Evolutionary conservation across 2,113 vertebrate genomes (phyloP).

Genomic region (Rhizomys pruinosus): DNA sequence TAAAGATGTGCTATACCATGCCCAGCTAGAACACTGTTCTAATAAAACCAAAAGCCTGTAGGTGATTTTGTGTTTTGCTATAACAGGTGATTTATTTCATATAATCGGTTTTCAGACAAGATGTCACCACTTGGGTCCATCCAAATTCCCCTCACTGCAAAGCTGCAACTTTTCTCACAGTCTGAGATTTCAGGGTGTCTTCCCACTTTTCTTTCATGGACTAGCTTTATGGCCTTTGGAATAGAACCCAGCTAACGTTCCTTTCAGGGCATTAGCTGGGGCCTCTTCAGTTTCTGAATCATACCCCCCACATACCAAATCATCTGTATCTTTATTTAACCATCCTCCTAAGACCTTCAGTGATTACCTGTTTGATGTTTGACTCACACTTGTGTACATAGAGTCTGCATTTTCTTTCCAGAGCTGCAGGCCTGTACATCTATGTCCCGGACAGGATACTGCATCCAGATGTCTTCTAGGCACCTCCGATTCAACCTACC

Average conservation of each 20-base stretch:
- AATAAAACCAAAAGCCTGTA: too few species aligned
- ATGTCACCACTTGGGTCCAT: background rate
- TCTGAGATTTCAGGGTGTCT: background rate
- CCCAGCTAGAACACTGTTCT: too few species aligned
- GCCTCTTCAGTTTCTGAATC: conserved; percentile 25
- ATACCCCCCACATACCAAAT: background rate
- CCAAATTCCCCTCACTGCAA: background rate
- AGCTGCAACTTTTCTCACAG: conserved; percentile 10
- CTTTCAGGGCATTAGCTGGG: background rate
- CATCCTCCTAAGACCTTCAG: background rate
- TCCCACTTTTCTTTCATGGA: background rate
- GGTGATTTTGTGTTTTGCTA: conserved; percentile 7
- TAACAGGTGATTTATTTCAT: background rate
- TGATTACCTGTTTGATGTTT: background rate
- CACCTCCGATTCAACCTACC: background rate
- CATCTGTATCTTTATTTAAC: background rate
- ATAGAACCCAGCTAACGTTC: background rate
- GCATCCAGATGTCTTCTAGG: background rate
- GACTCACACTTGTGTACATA: background rate
- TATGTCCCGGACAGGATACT: background rate
- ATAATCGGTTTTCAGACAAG: conserved; percentile 14
- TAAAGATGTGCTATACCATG: too few species aligned
- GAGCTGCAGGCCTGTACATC: background rate
- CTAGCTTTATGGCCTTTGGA: background rate
- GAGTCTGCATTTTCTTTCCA: background rate